These are phyloP conservation scores for Ictalurus furcatus DNA, from an alignment of 2,113 vertebrate species.

Conservation along the genomic window DNA sequence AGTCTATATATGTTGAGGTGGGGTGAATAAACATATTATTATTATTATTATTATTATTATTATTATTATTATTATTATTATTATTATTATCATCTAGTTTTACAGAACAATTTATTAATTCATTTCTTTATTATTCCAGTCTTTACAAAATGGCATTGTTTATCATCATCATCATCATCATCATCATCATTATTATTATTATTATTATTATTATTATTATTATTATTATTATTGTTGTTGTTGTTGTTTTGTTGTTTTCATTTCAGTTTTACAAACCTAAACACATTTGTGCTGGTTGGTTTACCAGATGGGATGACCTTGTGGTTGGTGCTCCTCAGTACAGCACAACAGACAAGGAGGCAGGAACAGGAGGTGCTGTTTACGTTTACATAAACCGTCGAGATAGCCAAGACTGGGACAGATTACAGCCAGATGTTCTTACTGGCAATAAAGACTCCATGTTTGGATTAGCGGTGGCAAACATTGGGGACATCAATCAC, in stretches of 20 bases:
- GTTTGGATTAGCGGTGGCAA: constrained; percentile 90
- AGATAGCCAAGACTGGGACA: constrained; percentile 75
- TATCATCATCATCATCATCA: no score
- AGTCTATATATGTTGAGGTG: no score
- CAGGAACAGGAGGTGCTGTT: constrained; percentile 81
- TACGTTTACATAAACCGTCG: constrained; percentile 85
- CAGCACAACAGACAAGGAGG: constrained; percentile 75
- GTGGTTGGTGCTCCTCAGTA: constrained; percentile 88
- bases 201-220: no score
- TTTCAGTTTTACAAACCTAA: background rate
- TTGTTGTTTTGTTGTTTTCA: background rate
- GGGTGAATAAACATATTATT: no score
- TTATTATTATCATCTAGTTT: no score
- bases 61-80: no score
- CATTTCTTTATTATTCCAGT: no score
- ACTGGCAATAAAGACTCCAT: constrained; percentile 83
- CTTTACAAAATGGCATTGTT: no score
- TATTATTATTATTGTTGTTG: background rate
- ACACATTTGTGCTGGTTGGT: background rate
- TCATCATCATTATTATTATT: no score
- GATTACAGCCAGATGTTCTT: constrained; percentile 74
- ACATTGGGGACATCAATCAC: constrained; percentile 86
- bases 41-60: no score
- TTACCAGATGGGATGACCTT: constrained; percentile 87
- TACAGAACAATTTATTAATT: no score